Conservation (phyloP, 2,888 invertebrate genomes). For the Oscheius sp. region DNA sequence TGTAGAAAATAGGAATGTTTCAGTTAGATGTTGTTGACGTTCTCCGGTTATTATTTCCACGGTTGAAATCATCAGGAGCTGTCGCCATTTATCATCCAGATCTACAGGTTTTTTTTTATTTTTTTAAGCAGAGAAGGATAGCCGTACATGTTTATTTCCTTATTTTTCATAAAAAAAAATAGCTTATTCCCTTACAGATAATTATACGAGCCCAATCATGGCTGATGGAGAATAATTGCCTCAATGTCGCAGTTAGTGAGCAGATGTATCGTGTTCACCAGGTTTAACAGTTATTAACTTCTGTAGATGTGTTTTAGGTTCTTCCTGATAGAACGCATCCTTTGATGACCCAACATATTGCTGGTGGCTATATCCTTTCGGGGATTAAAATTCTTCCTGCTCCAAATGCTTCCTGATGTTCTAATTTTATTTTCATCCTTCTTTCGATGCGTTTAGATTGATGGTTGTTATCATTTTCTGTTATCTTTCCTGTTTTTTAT, state of each 20-base stretch:
- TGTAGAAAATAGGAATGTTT: not conserved
- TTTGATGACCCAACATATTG: slow-evolving; percentile 87
- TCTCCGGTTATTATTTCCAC: slow-evolving; percentile 47
- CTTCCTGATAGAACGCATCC: slow-evolving; percentile 86
- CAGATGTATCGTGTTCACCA: slow-evolving; percentile 61
- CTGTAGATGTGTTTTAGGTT: slow-evolving; percentile 67
- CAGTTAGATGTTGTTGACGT: slow-evolving; percentile 55
- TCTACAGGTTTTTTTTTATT: slow-evolving; percentile 40
- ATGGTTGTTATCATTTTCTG: not conserved
- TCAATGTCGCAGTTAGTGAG: slow-evolving; percentile 81
- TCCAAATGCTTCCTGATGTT: not conserved
- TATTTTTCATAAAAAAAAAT: too few relatives aligned
- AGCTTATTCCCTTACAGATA: slow-evolving; percentile 78
- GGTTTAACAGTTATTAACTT: slow-evolving; percentile 20
- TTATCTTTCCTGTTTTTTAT: not conserved
- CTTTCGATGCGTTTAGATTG: not conserved
- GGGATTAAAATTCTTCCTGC: slow-evolving; percentile 77
- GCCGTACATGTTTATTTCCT: too few relatives aligned
- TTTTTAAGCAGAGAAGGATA: too few relatives aligned
- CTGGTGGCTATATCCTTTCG: slow-evolving; percentile 88
- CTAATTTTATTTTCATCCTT: not conserved
- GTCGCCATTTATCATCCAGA: slow-evolving; percentile 63
- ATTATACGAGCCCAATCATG: slow-evolving; percentile 85
- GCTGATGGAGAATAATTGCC: slow-evolving; percentile 80
- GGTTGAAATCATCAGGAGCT: slow-evolving; percentile 56